These are phyloP conservation scores for Paragorgia papillata DNA, from an alignment of 92 coral and sea anemone genomes.

Conservation along the genomic window DNA sequence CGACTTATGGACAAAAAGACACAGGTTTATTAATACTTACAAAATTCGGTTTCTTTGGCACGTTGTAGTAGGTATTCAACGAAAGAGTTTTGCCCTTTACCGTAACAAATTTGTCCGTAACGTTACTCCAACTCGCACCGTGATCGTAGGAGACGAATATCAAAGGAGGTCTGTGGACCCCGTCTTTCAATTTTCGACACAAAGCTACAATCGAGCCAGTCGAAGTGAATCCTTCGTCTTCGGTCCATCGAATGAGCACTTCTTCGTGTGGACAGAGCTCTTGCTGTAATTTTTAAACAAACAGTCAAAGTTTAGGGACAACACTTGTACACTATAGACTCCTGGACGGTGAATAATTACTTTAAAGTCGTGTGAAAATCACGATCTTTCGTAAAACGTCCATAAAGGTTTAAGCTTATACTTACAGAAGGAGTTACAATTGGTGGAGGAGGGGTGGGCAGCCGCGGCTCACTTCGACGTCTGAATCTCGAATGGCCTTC, in stretches of 20 bases:
- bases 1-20: too few relatives aligned
- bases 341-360: too few relatives aligned
- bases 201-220: background rate
- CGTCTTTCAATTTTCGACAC: background rate
- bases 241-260: background rate
- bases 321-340: too few relatives aligned
- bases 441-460: background rate
- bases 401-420: background rate
- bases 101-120: background rate
- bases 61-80: background rate
- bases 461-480: background rate
- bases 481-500: background rate
- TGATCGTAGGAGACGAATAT: slow-evolving; percentile 18
- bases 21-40: too few relatives aligned
- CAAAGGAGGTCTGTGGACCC: background rate
- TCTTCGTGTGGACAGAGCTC: background rate
- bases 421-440: background rate
- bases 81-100: background rate
- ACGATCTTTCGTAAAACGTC: too few relatives aligned
- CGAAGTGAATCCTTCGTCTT: background rate
- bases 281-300: too few relatives aligned
- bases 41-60: slow-evolving; percentile 2
- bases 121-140: slow-evolving; percentile 19
- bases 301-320: background rate
- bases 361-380: too few relatives aligned